A percentile compares a stretch with the other conserved stretches of the same genome.
Evolutionary conservation across 23 tunicate genomes (phyloP).

Genomic region (Pegea sp.): DNA sequence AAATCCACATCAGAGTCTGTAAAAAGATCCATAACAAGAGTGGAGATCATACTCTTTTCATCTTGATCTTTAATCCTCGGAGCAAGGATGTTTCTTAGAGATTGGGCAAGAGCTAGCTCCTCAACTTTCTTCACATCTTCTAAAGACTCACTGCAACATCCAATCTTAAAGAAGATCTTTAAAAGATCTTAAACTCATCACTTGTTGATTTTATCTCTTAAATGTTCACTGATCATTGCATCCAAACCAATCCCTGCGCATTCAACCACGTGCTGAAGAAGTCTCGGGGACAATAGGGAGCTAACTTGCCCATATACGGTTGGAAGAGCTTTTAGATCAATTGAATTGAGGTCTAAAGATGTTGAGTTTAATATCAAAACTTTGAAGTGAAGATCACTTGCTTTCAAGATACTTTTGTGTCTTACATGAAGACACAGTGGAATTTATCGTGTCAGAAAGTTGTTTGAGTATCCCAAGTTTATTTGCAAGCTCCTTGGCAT

Average conservation of each 20-base stretch:
- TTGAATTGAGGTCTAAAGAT: background rate
- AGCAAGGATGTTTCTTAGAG: constrained; percentile 39
- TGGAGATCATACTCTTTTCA: constrained; percentile 38
- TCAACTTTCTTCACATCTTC: constrained; percentile 72
- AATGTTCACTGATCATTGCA: constrained; percentile 30
- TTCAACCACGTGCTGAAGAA: constrained; percentile 36
- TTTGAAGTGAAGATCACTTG: too few relatives aligned
- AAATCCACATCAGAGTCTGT: constrained; percentile 35
- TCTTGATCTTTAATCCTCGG: constrained; percentile 27
- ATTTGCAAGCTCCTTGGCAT: constrained; percentile 32
- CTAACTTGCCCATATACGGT: constrained; percentile 15
- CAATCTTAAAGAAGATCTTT: constrained; percentile 9
- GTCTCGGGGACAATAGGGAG: constrained; percentile 15
- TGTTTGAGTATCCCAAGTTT: constrained; percentile 38
- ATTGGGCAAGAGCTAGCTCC: constrained; percentile 55
- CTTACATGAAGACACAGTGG: constrained; percentile 23
- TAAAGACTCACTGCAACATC: constrained; percentile 33
- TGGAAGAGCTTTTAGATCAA: background rate
- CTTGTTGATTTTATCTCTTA: too few relatives aligned
- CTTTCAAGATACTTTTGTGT: too few relatives aligned
- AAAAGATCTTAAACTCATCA: background rate
- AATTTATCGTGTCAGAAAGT: constrained; percentile 21
- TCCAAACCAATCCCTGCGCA: constrained; percentile 56
- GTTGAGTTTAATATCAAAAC: too few relatives aligned
- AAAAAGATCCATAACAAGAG: constrained; percentile 52